Evolutionary conservation across 1,140 invertebrate species (phyloP).

Genomic region (Lepidurus packardi): DNA sequence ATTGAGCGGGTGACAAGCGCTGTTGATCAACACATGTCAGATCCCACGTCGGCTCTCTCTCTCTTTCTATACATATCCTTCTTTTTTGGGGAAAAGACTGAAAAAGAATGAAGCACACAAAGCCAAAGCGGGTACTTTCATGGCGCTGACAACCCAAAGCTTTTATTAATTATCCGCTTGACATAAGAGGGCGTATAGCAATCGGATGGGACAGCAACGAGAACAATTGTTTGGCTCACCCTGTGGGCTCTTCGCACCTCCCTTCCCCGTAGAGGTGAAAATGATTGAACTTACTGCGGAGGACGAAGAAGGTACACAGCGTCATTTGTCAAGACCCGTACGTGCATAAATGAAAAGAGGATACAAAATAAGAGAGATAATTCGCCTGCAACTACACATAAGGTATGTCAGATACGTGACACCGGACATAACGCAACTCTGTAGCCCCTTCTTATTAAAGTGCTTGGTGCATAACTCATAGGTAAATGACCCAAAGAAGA

Average conservation of each 20-base stretch:
- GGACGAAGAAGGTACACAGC: background rate
- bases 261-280: background rate
- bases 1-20: constrained; percentile 1
- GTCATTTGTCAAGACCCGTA: background rate
- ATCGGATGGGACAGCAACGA: background rate
- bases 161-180: constrained; percentile 10
- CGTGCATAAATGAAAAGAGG: background rate
- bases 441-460: background rate
- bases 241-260: background rate
- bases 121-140: background rate
- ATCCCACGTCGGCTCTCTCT: background rate
- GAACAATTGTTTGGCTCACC: background rate
- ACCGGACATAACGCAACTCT: background rate
- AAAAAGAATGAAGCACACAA: background rate
- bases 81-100: background rate
- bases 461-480: background rate
- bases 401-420: background rate
- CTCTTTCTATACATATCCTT: background rate
- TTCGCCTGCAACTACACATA: background rate
- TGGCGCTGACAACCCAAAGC: background rate
- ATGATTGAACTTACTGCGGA: background rate
- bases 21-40: constrained; percentile 19
- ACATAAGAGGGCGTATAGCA: background rate
- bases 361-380: background rate
- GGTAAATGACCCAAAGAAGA: background rate